Percentiles rank a stretch among this genome's conserved stretches.
Evolutionary conservation across 2,797 vertebrate genomes (phyloP).

Genomic region (Synaphobranchus kaupii): DNA sequence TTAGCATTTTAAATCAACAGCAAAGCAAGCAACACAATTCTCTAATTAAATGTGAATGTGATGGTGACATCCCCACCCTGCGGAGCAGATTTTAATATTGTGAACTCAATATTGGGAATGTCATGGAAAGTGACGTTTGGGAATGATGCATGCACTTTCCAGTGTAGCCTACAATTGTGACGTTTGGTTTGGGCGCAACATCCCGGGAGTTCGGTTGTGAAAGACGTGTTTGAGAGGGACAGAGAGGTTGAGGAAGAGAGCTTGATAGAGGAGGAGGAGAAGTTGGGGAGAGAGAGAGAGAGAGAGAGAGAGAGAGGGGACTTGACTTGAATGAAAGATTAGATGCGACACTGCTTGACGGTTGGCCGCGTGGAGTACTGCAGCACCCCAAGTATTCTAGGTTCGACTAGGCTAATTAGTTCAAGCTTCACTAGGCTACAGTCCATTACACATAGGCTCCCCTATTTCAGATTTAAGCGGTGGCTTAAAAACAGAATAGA

Average conservation of each 20-base stretch:
- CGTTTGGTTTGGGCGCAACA: constrained; percentile 12
- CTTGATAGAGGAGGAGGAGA: not conserved
- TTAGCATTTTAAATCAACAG: not conserved
- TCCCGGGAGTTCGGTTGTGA: constrained; percentile 13
- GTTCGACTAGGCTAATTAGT: not conserved
- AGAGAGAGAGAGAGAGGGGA: not conserved
- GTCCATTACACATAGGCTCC: not conserved
- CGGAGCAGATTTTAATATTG: not conserved
- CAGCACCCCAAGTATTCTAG: constrained; percentile 5
- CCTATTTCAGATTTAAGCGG: not conserved
- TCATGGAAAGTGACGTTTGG: not conserved
- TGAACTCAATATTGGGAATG: not conserved
- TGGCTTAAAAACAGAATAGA: not conserved
- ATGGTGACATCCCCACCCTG: not conserved
- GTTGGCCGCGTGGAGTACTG: constrained; percentile 22
- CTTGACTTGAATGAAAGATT: constrained; percentile 23
- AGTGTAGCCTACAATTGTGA: not conserved
- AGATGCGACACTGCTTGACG: constrained; percentile 20
- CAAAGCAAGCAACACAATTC: not conserved
- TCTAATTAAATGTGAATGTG: not conserved
- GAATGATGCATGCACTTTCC: constrained; percentile 2
- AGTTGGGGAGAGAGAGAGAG: not conserved
- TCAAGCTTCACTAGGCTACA: not conserved
- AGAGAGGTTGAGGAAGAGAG: not conserved
- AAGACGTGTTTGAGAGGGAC: constrained; percentile 21